These are phyloP conservation scores for Allophyes oxyacanthae DNA, from an alignment of 2,888 invertebrate genomes.

Conservation along the genomic window DNA sequence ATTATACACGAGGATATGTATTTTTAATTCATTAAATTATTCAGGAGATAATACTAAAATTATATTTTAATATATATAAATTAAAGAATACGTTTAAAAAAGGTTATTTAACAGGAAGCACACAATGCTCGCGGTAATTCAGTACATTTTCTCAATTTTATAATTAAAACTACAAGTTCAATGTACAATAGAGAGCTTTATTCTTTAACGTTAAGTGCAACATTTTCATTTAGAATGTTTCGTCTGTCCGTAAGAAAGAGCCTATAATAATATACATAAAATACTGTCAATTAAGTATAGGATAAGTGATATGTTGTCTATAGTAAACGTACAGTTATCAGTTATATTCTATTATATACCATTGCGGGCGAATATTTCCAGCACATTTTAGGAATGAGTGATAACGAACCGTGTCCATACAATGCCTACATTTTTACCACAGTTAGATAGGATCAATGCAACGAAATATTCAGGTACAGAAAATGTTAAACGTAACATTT, in stretches of 20 bases:
- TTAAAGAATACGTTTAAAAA: too few relatives aligned
- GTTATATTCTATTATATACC: constrained; percentile 27
- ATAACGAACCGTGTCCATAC: constrained; percentile 40
- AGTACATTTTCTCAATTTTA: constrained; percentile 5
- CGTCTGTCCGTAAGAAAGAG: constrained; percentile 26
- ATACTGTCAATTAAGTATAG: constrained; percentile 76
- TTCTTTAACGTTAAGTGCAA: constrained; percentile 27
- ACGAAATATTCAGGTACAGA: constrained; percentile 77
- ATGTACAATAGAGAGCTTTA: constrained; percentile 47
- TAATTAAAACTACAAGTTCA: constrained; percentile 21
- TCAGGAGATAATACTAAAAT: too few relatives aligned
- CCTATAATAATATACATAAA: constrained; percentile 31
- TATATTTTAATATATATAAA: too few relatives aligned
- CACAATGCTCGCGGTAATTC: too few relatives aligned
- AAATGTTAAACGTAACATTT: constrained; percentile 67
- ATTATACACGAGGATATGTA: too few relatives aligned
- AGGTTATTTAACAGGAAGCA: neutral
- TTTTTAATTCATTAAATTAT: too few relatives aligned
- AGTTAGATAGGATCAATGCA: constrained; percentile 67
- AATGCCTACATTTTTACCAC: constrained; percentile 45
- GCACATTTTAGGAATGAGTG: constrained; percentile 32
- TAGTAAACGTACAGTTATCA: constrained; percentile 18
- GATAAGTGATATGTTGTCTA: constrained; percentile 62
- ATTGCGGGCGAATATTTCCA: constrained; percentile 41
- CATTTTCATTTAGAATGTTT: constrained; percentile 14